Base-by-base conservation (phyloP, 2,888 invertebrate species). In the Actias luna region DNA sequence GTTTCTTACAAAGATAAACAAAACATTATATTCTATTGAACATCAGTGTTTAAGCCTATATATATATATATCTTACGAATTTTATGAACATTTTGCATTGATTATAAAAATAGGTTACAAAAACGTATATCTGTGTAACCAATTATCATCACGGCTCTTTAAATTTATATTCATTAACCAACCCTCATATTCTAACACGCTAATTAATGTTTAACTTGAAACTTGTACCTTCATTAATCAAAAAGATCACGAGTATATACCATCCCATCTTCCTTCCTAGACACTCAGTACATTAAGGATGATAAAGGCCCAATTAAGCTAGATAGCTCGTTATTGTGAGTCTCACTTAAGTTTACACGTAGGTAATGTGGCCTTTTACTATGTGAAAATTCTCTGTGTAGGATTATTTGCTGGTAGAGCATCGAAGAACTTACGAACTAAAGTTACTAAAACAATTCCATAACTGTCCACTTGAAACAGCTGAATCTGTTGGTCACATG, bases 181-280 rank as follows among this genome's bases (percentile, higher is more conserved):
- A 77, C 80, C 87, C 87, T 85, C 83, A 85, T 83, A 86, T 83
- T 8, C 29, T 29, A 29, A 87, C 89, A 89, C 89, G 90, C 90
- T 91, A 92, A 92, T 92, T 92, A 92, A 90, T 86, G 89, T 85
- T 83, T 84, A 88, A 88, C 89, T 87, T 89, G 91, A 89, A 92
- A 91, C 92, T 91, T 80, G 75, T 74, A 76, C 74, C 75, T 73
- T 70, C 74, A 77, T 90, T 87, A 86, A 79, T 81, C 75, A 81
- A 80, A 78, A 42, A 58, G 61, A 46, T 58, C 61, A 77, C 80
- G 75, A 80, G 73, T 77, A 83, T 82, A 82, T 75, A 79, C 82
- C 80, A 80, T 74, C 77, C 78, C 75, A 75, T 72, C 65, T 77
- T 81, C 75, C 78, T 69, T 80, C 77, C 74, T 70, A 71, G 69